A percentile compares a stretch with the other conserved stretches of the same genome.
These are phyloP conservation scores for Rhea americana DNA, from an alignment of 2,113 vertebrate genomes.

Conservation along the genomic window DNA sequence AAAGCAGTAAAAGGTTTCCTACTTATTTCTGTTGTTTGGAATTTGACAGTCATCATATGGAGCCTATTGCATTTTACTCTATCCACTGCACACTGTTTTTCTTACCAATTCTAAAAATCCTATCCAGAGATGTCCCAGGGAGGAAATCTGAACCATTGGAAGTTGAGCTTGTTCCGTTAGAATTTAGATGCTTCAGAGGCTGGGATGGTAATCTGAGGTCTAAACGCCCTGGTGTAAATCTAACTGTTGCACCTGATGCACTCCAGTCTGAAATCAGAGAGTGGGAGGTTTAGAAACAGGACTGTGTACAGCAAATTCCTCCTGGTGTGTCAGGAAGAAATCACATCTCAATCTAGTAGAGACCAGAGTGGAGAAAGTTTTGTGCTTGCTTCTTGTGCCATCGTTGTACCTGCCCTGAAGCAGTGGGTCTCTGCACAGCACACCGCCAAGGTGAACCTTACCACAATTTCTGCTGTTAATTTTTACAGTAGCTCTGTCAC, in stretches of 20 bases:
- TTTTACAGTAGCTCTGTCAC: not conserved
- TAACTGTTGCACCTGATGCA: slow-evolving; percentile 44
- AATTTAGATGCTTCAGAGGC: slow-evolving; percentile 67
- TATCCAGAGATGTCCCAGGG: not conserved
- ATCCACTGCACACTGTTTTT: not conserved
- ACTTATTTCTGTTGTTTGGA: not conserved
- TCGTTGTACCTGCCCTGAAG: not conserved
- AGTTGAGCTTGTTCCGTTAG: slow-evolving; percentile 74
- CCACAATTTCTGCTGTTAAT: not conserved
- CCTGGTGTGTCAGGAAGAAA: not conserved
- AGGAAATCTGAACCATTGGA: slow-evolving; percentile 57
- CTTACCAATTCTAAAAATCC: slow-evolving; percentile 57
- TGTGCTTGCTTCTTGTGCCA: not conserved
- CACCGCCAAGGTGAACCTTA: not conserved
- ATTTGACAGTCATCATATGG: not conserved
- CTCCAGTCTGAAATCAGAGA: slow-evolving; percentile 79
- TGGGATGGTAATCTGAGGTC: slow-evolving; percentile 45
- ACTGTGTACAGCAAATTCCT: not conserved
- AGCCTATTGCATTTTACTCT: not conserved
- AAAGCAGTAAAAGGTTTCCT: not conserved
- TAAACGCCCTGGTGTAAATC: slow-evolving; percentile 45
- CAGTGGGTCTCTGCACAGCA: accelerated
- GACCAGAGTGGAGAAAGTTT: not conserved
- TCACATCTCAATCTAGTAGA: not conserved
- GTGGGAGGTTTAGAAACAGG: not conserved